phyloP scores from a whole-genome alignment of 2,797 vertebrate genomes.

The Notolabrus celidotus region DNA sequence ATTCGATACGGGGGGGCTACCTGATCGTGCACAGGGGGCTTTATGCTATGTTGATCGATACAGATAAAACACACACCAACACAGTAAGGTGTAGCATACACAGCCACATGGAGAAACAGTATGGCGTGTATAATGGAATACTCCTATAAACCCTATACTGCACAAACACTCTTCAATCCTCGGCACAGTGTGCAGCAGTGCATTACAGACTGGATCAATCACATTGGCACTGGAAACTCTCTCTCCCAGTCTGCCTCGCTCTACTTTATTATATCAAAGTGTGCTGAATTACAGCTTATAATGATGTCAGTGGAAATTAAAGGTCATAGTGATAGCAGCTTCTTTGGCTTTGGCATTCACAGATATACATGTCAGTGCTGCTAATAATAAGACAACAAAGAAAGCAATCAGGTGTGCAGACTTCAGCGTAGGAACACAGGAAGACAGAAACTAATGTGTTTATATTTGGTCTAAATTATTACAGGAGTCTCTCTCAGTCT shows the following conservation, averaged over 20 bases:
- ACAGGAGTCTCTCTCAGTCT: slow-evolving; percentile 25
- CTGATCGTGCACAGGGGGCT: slow-evolving; percentile 30
- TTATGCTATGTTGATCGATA: slow-evolving; percentile 35
- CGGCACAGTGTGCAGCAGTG: slow-evolving; percentile 26
- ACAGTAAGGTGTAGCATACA: not conserved
- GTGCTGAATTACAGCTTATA: slow-evolving; percentile 46
- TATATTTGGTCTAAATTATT: slow-evolving; percentile 30
- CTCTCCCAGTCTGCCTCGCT: slow-evolving; percentile 19
- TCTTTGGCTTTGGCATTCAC: slow-evolving; percentile 55
- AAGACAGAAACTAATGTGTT: slow-evolving; percentile 14
- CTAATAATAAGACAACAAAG: slow-evolving; percentile 1
- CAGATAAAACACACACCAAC: slow-evolving; percentile 3
- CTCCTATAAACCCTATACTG: slow-evolving; percentile 23
- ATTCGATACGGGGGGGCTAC: slow-evolving; percentile 18
- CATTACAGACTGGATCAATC: slow-evolving; percentile 65
- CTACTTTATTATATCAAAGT: slow-evolving; percentile 47
- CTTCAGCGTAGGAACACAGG: not conserved
- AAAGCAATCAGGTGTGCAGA: slow-evolving; percentile 11
- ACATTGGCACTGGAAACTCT: slow-evolving; percentile 31
- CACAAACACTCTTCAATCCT: slow-evolving; percentile 33
- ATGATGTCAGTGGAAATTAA: slow-evolving; percentile 62
- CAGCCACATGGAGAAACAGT: slow-evolving; percentile 22
- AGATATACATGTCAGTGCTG: slow-evolving; percentile 23
- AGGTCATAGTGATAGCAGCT: slow-evolving; percentile 52
- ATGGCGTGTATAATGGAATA: slow-evolving; percentile 35